Base-by-base conservation (phyloP, 2,888 invertebrate genomes). In the Cepaea hortensis region DNA sequence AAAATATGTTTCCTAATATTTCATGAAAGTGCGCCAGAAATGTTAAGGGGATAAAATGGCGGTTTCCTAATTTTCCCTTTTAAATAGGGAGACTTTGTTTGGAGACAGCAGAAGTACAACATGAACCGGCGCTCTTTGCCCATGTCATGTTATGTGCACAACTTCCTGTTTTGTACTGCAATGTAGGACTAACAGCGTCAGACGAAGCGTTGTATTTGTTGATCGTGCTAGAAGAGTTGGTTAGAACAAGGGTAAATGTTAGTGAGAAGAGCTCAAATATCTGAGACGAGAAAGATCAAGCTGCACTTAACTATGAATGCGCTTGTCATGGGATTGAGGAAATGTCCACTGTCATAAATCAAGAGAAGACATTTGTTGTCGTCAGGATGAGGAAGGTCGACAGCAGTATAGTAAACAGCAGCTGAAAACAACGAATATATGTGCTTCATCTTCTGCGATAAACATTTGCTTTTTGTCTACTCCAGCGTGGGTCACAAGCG, bases 11-110 rank as follows among this genome's bases (percentile, higher is more conserved):
- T 11, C 55, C 11, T 55, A 55, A 55, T 55, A 35, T 35, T 35
- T 55, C 11, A 11, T 55, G 55, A 55, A 55, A 55, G 11, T 55
- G 55, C 6, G 11, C 11, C 55, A 55, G 55, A 55, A 55, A 35
- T 1, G 35, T 35, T 35, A 35, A 35, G 35, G 35, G 35, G 35
- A 35, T 35, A 35, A 35, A 55, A 72, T 81, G 82, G 3, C 55
- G 11, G 23, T 82, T 50, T n/a, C 18, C 23, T 1, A 1, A 1
- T 46, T 65, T 76, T 48, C 35, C 1, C n/a, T 13, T 50, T 84
- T 84, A 84, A 84, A 84, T 84, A 75, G 61, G 9, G n/a, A 15
- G 23, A 11, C 76, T 2, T 9, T 84, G 84, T 84, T 84, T 84
- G 65, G 48, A 84, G 76, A 62, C 65, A 46, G 65, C 20, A 35